These are phyloP conservation scores for Lasiommata megera DNA, from an alignment of 2,888 invertebrate species.

Conservation along the genomic window DNA sequence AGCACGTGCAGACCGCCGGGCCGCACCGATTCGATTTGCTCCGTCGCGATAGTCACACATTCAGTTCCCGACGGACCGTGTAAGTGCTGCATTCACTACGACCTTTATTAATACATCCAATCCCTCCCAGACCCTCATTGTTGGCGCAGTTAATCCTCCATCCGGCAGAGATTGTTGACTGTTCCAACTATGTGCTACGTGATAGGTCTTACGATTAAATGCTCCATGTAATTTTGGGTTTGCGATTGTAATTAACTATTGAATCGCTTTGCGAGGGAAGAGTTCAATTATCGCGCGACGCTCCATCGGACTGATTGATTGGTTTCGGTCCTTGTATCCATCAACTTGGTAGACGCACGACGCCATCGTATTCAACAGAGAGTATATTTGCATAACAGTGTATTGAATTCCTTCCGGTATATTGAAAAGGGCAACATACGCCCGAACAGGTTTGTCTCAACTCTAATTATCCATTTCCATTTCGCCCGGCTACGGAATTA, in stretches of 20 bases:
- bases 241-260: conserved; percentile 78
- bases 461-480: background rate
- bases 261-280: conserved; percentile 69
- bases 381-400: conserved; percentile 45
- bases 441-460: background rate
- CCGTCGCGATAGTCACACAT: conserved; percentile 77
- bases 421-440: conserved; percentile 14
- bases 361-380: conserved; percentile 52
- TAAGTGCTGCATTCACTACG: conserved; percentile 77
- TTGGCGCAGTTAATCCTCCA: conserved; percentile 72
- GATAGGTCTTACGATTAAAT: conserved; percentile 74
- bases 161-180: conserved; percentile 64
- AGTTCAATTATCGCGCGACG: conserved; percentile 75
- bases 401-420: conserved; percentile 6
- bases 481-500: too few relatives aligned
- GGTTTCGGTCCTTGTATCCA: conserved; percentile 64
- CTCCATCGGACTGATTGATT: conserved; percentile 73
- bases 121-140: conserved; percentile 69
- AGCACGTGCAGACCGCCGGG: conserved; percentile 60
- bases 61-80: conserved; percentile 74
- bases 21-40: conserved; percentile 76
- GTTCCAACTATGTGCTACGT: conserved; percentile 71
- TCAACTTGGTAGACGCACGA: conserved; percentile 62
- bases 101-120: conserved; percentile 78
- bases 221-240: conserved; percentile 78